Evolutionary conservation across 2,113 vertebrate species (phyloP), one percentile per base, ranked within the genome.

Genomic region (Cochlearius cochlearius): DNA sequence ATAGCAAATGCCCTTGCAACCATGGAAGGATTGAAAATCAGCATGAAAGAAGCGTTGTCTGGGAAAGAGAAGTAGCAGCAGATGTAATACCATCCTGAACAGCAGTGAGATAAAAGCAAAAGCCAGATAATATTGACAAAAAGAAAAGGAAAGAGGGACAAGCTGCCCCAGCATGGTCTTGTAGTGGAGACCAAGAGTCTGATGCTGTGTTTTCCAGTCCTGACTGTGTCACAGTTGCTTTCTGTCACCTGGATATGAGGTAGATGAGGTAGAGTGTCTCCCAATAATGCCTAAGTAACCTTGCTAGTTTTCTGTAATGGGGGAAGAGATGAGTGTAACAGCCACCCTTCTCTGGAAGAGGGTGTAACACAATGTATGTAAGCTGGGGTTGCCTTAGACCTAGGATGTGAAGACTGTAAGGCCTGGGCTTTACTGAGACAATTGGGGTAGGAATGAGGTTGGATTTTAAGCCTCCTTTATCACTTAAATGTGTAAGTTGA

Each of bases 281-380:
- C 41, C 74, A 53, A 66, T 26, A 60, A 55, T 9, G 36, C 34
- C 27, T 23, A 15, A 47, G 21, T 43, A 43, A 21, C 52, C 23
- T 69, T 30, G 10, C 15, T 45, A 41, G 22, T 8, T 81, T 90
- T 82, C n/a, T 43, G 19, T 38, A 17, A 5, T 20, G 43, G 30
- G n/a, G 18, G 5, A 23, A 56, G 43, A 15, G 52, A 1, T 0
- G 16, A 43, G 21, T 29, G 12, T 56, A 50, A 63, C 15, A 62
- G 23, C 8, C 20, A 15, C 25, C 17, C 10, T 63, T 22, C 52
- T 55, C 34, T 66, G 67, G 63, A n/a, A 30, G 3, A 45, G 55
- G 23, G 6, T 60, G 14, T 36, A 8, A 3, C 17, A 29, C 36
- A 32, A 1, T 30, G 19, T 12, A 0, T 10, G 30, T 22, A 43